These are phyloP conservation scores for Terrapene triunguis DNA, from an alignment of 2,113 vertebrate genomes.

Conservation along the genomic window DNA sequence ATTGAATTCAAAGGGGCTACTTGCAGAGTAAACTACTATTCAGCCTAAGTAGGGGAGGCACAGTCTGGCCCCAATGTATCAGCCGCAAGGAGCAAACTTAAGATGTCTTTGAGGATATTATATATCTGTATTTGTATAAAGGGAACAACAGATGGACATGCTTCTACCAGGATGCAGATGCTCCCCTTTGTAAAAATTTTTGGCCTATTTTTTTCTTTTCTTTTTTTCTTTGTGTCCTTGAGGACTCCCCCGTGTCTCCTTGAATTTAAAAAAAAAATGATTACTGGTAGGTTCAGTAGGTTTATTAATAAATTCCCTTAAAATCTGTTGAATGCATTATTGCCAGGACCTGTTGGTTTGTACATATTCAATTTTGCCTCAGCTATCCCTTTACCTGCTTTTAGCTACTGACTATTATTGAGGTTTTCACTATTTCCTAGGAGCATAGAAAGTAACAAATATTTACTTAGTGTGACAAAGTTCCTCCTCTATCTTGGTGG, in stretches of 20 bases:
- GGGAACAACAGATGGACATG: neutral
- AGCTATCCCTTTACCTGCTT: neutral
- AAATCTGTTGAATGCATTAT: neutral
- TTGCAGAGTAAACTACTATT: neutral
- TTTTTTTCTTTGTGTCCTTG: neutral
- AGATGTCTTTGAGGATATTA: neutral
- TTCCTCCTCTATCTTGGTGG: no score
- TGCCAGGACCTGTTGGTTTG: neutral
- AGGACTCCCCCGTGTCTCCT: neutral
- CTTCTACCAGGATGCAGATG: neutral
- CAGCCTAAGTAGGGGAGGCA: neutral
- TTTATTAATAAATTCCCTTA: neutral
- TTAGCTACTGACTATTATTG: neutral
- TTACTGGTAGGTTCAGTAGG: neutral
- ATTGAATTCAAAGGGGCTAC: neutral
- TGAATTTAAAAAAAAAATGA: neutral
- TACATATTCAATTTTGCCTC: neutral
- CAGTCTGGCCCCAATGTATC: neutral
- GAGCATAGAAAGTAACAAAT: neutral
- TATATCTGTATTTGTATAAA: neutral
- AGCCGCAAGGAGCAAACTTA: neutral
- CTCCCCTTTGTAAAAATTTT: neutral
- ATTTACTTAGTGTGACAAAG: neutral
- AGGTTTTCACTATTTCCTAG: neutral
- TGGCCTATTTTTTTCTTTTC: neutral